phyloP scores from a whole-genome alignment of 2,113 vertebrate genomes.

The Odontophorus gujanensis region DNA sequence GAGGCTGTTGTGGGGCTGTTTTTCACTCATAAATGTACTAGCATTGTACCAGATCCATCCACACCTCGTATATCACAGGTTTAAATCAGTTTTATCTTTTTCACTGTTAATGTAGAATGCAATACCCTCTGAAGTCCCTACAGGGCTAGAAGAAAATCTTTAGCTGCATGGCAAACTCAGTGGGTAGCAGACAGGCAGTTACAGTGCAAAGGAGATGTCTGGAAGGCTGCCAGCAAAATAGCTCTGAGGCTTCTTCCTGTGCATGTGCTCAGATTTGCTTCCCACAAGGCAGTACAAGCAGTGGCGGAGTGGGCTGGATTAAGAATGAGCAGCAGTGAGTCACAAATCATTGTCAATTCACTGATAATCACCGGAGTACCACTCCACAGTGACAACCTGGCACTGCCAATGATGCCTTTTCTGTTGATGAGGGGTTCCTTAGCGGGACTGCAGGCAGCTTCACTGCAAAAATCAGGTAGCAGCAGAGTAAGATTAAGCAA shows the following conservation, averaged over 20 bases:
- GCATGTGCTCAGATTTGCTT: constrained; percentile 55
- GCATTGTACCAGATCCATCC: neutral
- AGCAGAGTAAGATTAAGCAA: neutral
- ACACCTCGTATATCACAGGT: neutral
- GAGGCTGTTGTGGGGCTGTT: neutral
- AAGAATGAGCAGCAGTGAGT: constrained; percentile 69
- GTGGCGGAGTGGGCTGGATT: constrained; percentile 61
- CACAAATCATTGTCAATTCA: constrained; percentile 71
- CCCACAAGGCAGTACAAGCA: constrained; percentile 58
- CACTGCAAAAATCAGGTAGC: constrained; percentile 21
- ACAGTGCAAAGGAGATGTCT: constrained; percentile 40
- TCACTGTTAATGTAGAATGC: neutral
- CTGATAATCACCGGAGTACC: constrained; percentile 45
- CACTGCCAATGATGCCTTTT: constrained; percentile 30
- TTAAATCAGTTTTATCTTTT: neutral
- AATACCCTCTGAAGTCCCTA: neutral
- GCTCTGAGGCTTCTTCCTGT: constrained; percentile 29
- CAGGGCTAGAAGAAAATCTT: neutral
- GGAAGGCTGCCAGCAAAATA: constrained; percentile 43
- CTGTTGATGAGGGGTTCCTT: constrained; percentile 34
- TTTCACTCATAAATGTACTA: neutral
- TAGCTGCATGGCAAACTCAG: neutral
- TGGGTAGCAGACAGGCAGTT: constrained; percentile 18
- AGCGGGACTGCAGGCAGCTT: neutral
- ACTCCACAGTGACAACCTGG: constrained; percentile 21